phyloP scores from a whole-genome alignment of 1,140 invertebrate genomes.

The Saccostrea cuccullata region DNA sequence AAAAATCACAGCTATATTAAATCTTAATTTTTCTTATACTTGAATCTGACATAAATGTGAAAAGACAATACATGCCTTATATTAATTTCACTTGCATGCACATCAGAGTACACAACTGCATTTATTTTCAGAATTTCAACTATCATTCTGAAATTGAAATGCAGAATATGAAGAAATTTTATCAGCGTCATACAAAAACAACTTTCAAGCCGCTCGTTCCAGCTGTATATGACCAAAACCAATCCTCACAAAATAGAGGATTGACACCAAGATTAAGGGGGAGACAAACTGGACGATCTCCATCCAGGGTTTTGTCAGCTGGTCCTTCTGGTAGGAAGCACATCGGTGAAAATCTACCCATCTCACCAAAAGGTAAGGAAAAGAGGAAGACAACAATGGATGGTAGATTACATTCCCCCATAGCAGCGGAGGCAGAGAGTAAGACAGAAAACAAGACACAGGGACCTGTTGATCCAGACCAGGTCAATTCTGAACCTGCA shows the following conservation, averaged over 20 bases:
- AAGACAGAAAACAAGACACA: not conserved
- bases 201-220: not conserved
- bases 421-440: not conserved
- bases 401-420: not conserved
- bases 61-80: not conserved
- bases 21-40: too few relatives aligned
- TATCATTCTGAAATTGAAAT: not conserved
- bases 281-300: not conserved
- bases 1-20: not conserved
- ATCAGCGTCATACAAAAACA: not conserved
- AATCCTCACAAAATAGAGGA: not conserved
- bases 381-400: not conserved
- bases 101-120: not conserved
- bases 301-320: not conserved
- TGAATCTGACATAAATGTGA: too few relatives aligned
- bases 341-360: not conserved
- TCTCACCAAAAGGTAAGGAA: not conserved
- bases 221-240: not conserved
- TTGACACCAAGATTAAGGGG: not conserved
- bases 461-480: not conserved
- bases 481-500: not conserved
- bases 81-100: not conserved
- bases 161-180: not conserved
- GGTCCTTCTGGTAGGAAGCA: not conserved
- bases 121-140: not conserved